These are phyloP conservation scores for Sternarchorhynchus goeldii DNA, from an alignment of 2,797 vertebrate species.

Conservation along the genomic window DNA sequence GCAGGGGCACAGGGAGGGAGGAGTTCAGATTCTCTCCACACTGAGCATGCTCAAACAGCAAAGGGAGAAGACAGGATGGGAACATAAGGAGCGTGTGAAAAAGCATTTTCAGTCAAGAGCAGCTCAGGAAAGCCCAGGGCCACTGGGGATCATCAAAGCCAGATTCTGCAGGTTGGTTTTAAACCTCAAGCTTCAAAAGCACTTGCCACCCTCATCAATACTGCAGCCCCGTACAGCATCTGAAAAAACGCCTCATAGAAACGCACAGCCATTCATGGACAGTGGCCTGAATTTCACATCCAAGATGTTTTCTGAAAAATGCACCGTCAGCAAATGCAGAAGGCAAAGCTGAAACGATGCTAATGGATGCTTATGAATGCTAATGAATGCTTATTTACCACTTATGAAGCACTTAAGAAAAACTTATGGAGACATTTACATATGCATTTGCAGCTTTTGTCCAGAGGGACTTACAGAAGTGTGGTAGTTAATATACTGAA, in stretches of 20 bases:
- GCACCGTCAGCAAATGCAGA: too few species aligned
- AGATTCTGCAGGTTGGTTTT: not conserved
- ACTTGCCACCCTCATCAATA: not conserved
- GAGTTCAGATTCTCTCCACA: constrained; percentile 51
- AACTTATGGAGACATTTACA: too few species aligned
- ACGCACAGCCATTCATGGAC: not conserved
- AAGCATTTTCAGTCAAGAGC: constrained; percentile 29
- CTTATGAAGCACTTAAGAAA: too few species aligned
- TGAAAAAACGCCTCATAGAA: not conserved
- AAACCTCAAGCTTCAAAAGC: not conserved
- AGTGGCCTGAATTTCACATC: not conserved
- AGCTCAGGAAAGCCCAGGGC: not conserved
- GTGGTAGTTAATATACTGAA: too few species aligned
- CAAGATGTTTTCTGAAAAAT: not conserved
- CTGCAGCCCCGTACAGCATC: not conserved
- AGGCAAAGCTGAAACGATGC: too few species aligned
- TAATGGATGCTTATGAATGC: too few species aligned
- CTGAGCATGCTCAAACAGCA: constrained; percentile 71
- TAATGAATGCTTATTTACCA: too few species aligned
- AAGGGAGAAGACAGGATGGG: constrained; percentile 21
- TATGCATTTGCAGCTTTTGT: too few species aligned
- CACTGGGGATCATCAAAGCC: not conserved
- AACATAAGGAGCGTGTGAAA: constrained; percentile 25
- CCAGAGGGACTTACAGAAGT: too few species aligned
- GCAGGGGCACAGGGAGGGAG: constrained; percentile 47